Evolutionary conservation across 2,888 invertebrate species (phyloP), one percentile per base, ranked within the genome.

Genomic region (Alcis repandata): DNA sequence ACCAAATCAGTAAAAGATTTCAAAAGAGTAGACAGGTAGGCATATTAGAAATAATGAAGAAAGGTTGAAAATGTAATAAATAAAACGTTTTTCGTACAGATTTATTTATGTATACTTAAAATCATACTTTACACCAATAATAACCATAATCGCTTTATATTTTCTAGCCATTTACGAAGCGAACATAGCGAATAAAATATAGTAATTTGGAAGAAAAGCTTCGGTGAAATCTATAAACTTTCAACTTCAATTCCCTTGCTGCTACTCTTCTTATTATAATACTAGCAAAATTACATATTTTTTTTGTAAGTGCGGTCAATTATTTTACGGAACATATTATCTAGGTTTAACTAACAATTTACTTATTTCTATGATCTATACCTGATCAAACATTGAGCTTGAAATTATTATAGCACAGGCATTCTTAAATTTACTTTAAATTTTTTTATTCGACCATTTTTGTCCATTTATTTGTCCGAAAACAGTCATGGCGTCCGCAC

Each of bases 351-450:
- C n/a, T 36, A n/a, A 43, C 17, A 9, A 43, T 15, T 2, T 15
- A 43, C 19, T 2, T 43, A 43, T 43, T 6, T 9, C 19, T 17
- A 9, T 7, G 7, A 41, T 8, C 4, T 15, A 15, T n/a, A 15
- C 15, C 43, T 43, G 43, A 19, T 43, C 43, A 19, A 19, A 43
- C 43, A 43, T 43, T 43, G 43, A 43, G 43, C 43, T 43, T 43
- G 43, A 43, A 19, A 19, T 41, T 41, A 15, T 15, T 41, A 19
- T 2, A 10, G 13, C 13, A 36, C 36, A 36, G 36, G 11, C 36
- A 11, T 36, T 13, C 36, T 10, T 11, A 36, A 3, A 11, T 36
- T 10, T 36, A 3, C 11, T 13, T 36, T 36, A 13, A n/a, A n/a
- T 11, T 13, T 36, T 36, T 11, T 27, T 27, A 27, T 27, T 6